A percentile compares a stretch with the other conserved stretches of the same genome.
phyloP scores from a whole-genome alignment of 2,888 invertebrate species.

The Desoria tigrina region DNA sequence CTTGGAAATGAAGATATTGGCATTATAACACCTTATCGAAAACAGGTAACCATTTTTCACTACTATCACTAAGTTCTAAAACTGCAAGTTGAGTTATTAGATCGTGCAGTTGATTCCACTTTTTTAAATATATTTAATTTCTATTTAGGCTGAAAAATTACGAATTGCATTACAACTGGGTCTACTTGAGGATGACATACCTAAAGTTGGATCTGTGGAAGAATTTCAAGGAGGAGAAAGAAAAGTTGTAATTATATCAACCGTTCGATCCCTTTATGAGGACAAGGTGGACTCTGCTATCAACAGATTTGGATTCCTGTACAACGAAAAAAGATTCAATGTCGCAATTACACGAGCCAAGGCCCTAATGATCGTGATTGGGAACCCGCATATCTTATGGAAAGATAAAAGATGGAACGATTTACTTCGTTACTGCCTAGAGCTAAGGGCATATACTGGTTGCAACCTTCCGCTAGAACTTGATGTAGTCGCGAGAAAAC shows the following conservation, averaged over 20 bases:
- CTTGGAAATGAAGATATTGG: slow-evolving; percentile 74
- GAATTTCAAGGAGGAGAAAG: slow-evolving; percentile 74
- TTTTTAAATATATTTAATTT: slow-evolving; percentile 16
- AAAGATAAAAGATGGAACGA: slow-evolving; percentile 70
- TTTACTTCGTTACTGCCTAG: slow-evolving; percentile 65
- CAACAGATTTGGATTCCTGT: slow-evolving; percentile 67
- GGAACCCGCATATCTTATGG: slow-evolving; percentile 74
- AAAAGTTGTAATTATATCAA: slow-evolving; percentile 72
- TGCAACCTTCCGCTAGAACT: slow-evolving; percentile 63
- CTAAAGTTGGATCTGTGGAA: slow-evolving; percentile 78
- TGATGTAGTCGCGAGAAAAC: slow-evolving; percentile 10
- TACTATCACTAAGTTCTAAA: not conserved
- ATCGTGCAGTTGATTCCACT: slow-evolving; percentile 1
- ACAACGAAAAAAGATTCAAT: slow-evolving; percentile 77
- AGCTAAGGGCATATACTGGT: slow-evolving; percentile 69
- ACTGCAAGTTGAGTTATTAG: slow-evolving; percentile 5
- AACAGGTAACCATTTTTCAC: slow-evolving; percentile 78
- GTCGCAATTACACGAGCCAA: slow-evolving; percentile 85
- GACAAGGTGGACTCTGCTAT: slow-evolving; percentile 53
- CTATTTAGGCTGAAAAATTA: slow-evolving; percentile 65
- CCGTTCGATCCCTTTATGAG: slow-evolving; percentile 60
- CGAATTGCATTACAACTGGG: slow-evolving; percentile 62
- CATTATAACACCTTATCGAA: slow-evolving; percentile 86
- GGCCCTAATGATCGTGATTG: slow-evolving; percentile 75
- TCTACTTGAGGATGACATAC: slow-evolving; percentile 57